These are phyloP conservation scores for Colistium nudipinnis DNA, from an alignment of 2,113 vertebrate genomes.

Conservation along the genomic window DNA sequence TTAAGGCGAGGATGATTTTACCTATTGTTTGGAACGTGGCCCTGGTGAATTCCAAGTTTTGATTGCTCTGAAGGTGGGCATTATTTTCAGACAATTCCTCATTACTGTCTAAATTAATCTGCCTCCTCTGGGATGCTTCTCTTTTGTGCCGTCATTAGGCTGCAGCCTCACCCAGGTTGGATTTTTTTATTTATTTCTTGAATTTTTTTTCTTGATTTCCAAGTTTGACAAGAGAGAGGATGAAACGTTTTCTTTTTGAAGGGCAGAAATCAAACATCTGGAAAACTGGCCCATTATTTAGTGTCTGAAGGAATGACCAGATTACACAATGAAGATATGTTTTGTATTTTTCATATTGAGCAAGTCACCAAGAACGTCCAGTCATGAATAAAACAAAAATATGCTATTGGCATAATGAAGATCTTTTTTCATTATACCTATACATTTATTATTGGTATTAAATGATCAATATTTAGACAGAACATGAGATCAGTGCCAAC, in stretches of 20 bases:
- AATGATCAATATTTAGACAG: not conserved
- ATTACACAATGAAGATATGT: not conserved
- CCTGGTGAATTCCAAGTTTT: not conserved
- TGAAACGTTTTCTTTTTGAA: not conserved
- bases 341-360: not conserved
- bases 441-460: not conserved
- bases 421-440: no score
- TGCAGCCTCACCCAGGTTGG: not conserved
- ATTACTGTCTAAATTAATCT: constrained; percentile 14
- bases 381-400: no score
- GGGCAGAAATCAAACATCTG: not conserved
- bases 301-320: no score
- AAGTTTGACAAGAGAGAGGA: not conserved
- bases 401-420: no score
- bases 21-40: not conserved
- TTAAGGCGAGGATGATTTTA: not conserved
- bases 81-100: constrained; percentile 26
- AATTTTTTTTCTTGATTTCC: not conserved
- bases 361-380: no score
- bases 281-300: no score
- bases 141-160: not conserved
- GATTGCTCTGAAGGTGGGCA: constrained; percentile 5
- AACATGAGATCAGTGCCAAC: no score
- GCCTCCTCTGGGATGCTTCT: constrained; percentile 1
- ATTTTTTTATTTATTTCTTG: not conserved